phyloP scores from a whole-genome alignment of 2,797 vertebrate species.

The Pseudotriccus pelzelni region DNA sequence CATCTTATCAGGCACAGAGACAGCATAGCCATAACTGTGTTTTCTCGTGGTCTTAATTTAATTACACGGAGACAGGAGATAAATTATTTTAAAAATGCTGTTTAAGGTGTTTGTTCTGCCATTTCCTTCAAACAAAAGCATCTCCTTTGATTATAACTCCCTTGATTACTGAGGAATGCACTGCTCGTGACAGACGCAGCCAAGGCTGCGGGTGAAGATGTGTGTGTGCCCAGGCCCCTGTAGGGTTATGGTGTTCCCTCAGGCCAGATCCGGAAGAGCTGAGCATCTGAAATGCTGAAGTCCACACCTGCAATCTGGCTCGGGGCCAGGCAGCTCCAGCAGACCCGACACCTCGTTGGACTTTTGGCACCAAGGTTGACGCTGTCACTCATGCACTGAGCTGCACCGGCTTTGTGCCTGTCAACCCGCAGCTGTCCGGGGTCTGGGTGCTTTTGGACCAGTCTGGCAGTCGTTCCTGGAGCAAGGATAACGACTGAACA shows the following conservation, averaged over 20 bases:
- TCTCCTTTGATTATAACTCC: background rate
- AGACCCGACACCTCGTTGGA: background rate
- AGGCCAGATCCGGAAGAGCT: background rate
- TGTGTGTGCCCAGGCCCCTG: background rate
- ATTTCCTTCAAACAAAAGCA: background rate
- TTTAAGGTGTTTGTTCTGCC: background rate
- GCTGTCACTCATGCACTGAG: background rate
- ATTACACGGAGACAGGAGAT: background rate
- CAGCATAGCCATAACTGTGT: background rate
- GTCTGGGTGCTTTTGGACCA: background rate
- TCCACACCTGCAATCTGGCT: background rate
- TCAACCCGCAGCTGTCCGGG: background rate
- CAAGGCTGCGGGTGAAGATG: background rate
- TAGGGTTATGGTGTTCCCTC: background rate
- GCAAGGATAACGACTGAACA: background rate
- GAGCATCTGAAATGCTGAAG: background rate
- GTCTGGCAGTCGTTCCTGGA: fast-evolving
- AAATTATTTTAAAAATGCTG: background rate
- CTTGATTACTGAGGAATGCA: background rate
- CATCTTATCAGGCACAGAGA: background rate
- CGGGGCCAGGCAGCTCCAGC: background rate
- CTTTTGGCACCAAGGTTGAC: background rate
- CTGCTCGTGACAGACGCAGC: background rate
- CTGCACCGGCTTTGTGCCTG: background rate
- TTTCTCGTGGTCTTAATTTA: background rate